Base-by-base conservation (phyloP, 2,113 vertebrate genomes). In the Coregonus clupeaformis region DNA sequence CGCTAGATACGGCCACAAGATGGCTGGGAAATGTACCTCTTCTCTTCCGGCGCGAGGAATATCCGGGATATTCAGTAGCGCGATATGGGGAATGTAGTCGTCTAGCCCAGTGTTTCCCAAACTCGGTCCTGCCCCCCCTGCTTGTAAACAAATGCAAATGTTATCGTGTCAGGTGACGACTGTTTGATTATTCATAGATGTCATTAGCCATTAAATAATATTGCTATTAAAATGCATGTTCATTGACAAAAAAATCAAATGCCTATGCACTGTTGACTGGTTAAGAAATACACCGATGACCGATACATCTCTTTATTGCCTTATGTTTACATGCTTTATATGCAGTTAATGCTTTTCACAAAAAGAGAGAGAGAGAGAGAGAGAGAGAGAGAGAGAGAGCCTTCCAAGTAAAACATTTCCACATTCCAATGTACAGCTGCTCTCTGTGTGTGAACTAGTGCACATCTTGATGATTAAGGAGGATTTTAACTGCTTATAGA, bases 31-130 rank as follows among this genome's bases (percentile, higher is more conserved):
- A 95, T 90, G 94, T 94, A 92, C 90, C 84, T 76, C 96, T 96
- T 98, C 97, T 98, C 95, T 98, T 98, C 97, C 96, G 97, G 96
- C 92, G 94, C 86, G 84, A 91, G 92, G 90, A 88, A 91, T 94
- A 96, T 98, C 97, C 97, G 97, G 96, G 92, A 94, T 90, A 82
- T 57, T 64, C 71, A 2, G 80, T 71, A 0, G 85, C 36, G 24
- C 65, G 78, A 30, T 69, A 29, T 86, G 93, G 94, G 92, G 69
- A 2, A 0, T 75, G 85, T 84, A 93, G 93, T 86, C 68, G n/a
- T 66, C 57, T 47, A 42, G 52, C 42, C 36, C n/a, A 52, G 36
- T 32, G 16, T 75, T 32, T 30, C 3, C 29, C 29, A 32, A 42
- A 42, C 36, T 22, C 3, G 4, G 27, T 42, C 9, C 36, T 3